These are phyloP conservation scores for Trissonchulus latispiculum DNA, from an alignment of 2,888 invertebrate genomes.

Conservation along the genomic window DNA sequence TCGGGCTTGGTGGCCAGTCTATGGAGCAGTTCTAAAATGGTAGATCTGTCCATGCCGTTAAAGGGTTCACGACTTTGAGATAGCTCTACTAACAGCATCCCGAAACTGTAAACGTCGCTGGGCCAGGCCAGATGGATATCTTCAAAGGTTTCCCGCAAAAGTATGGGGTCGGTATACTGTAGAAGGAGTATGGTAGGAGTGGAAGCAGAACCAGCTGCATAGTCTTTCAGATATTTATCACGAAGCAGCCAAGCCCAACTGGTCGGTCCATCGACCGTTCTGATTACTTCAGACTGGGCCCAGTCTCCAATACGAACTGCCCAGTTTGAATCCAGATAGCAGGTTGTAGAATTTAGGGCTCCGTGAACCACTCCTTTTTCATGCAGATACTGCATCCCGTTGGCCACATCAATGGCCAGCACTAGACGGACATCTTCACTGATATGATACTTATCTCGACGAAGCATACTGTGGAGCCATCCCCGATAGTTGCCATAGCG, in stretches of 20 bases:
- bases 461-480: slow-evolving; percentile 1
- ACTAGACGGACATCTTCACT: slow-evolving; percentile 18
- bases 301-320: neutral
- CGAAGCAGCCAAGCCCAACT: neutral
- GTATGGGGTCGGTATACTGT: slow-evolving; percentile 7
- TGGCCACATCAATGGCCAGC: neutral
- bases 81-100: neutral
- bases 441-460: neutral
- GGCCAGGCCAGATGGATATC: too few species aligned
- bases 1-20: too few species aligned
- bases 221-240: too few species aligned
- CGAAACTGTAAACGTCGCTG: slow-evolving; percentile 4
- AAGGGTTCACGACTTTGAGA: too few species aligned
- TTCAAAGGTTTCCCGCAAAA: too few species aligned
- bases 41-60: too few species aligned
- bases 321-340: slow-evolving; percentile 8
- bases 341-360: neutral
- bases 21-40: too few species aligned
- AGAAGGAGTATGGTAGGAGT: too few species aligned
- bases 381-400: slow-evolving; percentile 4
- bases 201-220: too few species aligned
- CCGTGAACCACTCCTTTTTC: slow-evolving; percentile 5
- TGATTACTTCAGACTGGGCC: neutral
- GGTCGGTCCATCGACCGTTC: neutral
- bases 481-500: neutral